phyloP scores from a whole-genome alignment of 2,113 vertebrate species.

The Rhinoderma darwinii region DNA sequence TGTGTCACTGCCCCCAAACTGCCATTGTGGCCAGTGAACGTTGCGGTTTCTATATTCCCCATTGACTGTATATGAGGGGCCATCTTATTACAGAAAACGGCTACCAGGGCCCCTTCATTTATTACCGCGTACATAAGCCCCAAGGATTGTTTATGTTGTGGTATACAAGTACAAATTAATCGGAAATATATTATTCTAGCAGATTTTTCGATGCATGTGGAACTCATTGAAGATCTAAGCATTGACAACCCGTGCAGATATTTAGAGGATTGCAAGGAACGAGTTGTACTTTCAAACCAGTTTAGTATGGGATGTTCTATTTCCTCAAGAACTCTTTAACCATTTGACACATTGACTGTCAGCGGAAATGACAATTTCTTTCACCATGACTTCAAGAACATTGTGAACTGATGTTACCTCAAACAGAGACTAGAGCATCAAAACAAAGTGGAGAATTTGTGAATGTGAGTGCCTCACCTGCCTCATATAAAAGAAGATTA shows the following conservation, averaged over 20 bases:
- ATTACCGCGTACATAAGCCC: too few species aligned
- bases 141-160: too few species aligned
- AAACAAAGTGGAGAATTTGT: too few species aligned
- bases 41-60: too few species aligned
- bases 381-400: background rate
- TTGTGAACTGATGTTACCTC: background rate
- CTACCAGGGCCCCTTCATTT: too few species aligned
- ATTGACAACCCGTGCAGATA: conserved; percentile 11
- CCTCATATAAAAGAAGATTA: too few species aligned
- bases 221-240: conserved; percentile 19
- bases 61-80: too few species aligned
- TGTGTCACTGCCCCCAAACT: too few species aligned
- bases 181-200: background rate
- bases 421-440: too few species aligned
- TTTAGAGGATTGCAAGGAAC: conserved; percentile 23
- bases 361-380: background rate
- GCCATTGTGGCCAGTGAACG: too few species aligned
- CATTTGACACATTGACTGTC: background rate
- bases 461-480: too few species aligned
- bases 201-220: background rate
- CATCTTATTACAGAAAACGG: too few species aligned
- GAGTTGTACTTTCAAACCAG: conserved; percentile 6
- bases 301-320: conserved; percentile 5
- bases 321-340: background rate
- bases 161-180: background rate